Conservation (phyloP, 2,888 invertebrate genomes). For the Leptopilina myrica region DNA sequence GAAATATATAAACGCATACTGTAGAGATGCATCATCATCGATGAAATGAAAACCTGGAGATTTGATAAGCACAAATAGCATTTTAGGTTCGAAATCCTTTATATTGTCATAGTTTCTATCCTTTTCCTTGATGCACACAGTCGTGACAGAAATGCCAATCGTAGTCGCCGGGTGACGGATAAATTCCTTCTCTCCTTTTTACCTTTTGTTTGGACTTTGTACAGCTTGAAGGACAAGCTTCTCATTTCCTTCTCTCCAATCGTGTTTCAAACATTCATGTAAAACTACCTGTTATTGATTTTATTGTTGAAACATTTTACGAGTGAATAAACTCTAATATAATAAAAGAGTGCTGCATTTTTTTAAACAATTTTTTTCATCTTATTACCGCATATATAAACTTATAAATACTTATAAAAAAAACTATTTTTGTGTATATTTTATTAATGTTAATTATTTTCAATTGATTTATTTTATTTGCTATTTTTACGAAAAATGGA, state of each 20-base stretch:
- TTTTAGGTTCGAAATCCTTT: constrained; percentile 50
- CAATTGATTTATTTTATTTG: no score
- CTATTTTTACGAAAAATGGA: no score
- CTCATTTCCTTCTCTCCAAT: constrained; percentile 61
- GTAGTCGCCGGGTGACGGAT: constrained; percentile 57
- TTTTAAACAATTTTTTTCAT: no score
- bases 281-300: constrained; percentile 27
- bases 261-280: neutral
- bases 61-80: constrained; percentile 45
- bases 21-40: constrained; percentile 44
- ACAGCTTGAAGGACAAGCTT: constrained; percentile 59
- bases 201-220: constrained; percentile 58
- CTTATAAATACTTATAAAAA: no score
- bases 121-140: constrained; percentile 46
- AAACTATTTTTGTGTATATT: no score
- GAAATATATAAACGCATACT: constrained; percentile 37
- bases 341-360: no score
- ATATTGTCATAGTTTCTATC: constrained; percentile 47
- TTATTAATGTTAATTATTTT: no score
- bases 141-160: constrained; percentile 55
- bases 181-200: constrained; percentile 53
- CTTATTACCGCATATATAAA: no score
- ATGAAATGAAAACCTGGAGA: constrained; percentile 53
- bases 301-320: neutral
- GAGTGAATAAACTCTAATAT: neutral